A percentile compares a stretch with the other conserved stretches of the same genome.
Evolutionary conservation across 2,113 vertebrate genomes (phyloP).

Genomic region (Pimephales promelas): DNA sequence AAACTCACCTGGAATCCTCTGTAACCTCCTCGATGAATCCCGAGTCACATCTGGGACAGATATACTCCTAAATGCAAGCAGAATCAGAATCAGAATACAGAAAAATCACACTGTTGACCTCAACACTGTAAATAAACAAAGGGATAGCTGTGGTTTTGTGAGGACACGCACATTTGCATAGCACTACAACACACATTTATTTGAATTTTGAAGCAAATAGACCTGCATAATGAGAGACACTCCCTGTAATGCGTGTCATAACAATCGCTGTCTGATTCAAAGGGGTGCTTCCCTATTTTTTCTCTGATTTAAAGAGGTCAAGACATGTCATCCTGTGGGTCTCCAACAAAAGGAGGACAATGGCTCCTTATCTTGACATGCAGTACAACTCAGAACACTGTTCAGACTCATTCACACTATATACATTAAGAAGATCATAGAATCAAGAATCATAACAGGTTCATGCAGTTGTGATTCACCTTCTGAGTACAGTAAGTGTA

Average conservation of each 20-base stretch:
- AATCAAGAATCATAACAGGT: too few species aligned
- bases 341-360: background rate
- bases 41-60: slow-evolving; percentile 91
- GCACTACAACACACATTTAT: background rate
- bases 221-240: background rate
- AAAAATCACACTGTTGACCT: background rate
- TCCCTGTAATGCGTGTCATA: background rate
- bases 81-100: slow-evolving; percentile 8
- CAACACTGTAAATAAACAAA: background rate
- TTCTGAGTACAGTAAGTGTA: slow-evolving; percentile 15
- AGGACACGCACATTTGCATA: background rate
- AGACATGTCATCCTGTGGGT: background rate
- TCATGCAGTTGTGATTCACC: background rate
- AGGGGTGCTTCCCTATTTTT: slow-evolving; percentile 11
- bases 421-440: too few species aligned
- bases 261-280: background rate
- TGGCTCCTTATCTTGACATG: background rate
- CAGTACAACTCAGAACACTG: background rate
- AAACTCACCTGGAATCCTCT: slow-evolving; percentile 89
- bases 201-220: slow-evolving; percentile 28
- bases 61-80: slow-evolving; percentile 83
- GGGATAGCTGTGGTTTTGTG: background rate
- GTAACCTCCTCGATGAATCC: slow-evolving; percentile 96
- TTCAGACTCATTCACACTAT: background rate
- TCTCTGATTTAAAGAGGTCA: slow-evolving; percentile 1